phyloP scores from a whole-genome alignment of 2,113 vertebrate species.

The Carlito syrichta region DNA sequence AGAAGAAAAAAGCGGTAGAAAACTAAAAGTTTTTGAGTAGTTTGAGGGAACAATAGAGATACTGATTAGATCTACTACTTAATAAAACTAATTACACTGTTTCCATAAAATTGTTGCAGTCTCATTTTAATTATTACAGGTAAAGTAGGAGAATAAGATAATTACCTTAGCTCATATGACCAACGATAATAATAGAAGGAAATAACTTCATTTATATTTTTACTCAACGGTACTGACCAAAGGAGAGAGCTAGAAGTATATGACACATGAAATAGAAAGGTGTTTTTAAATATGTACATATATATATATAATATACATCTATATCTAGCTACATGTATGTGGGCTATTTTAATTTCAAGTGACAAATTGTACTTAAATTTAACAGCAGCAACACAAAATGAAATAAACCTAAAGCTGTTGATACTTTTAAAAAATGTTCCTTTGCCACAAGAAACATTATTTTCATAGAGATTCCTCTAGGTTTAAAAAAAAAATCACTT shows the following conservation, averaged over 20 bases:
- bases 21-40: not conserved
- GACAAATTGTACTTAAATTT: not conserved
- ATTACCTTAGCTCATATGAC: not conserved
- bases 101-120: not conserved
- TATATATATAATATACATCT: not conserved
- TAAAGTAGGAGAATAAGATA: not conserved
- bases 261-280: not conserved
- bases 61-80: not conserved
- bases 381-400: not conserved
- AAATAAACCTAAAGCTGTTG: not conserved
- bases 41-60: not conserved
- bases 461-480: not conserved
- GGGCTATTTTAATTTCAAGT: not conserved
- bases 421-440: not conserved
- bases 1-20: not conserved
- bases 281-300: not conserved
- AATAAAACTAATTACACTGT: not conserved
- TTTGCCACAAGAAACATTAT: not conserved
- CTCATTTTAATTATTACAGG: not conserved
- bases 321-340: not conserved
- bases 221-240: not conserved
- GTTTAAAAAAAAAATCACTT: not conserved
- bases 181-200: not conserved
- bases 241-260: not conserved
- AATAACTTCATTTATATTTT: not conserved